Evolutionary conservation across 2,113 vertebrate genomes (phyloP).

Genomic region (Clarias gariepinus): DNA sequence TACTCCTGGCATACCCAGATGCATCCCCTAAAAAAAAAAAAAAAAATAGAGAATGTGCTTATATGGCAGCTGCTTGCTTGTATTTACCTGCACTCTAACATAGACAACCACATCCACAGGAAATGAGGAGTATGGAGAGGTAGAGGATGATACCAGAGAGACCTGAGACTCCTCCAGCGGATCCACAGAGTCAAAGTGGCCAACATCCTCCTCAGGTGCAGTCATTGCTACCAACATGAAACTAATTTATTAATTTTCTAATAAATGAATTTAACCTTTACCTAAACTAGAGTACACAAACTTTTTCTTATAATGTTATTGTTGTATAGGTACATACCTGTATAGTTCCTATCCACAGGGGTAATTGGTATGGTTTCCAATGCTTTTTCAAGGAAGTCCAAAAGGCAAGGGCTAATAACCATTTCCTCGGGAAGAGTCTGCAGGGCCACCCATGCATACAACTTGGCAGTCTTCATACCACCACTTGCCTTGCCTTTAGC

Average conservation of each 20-base stretch:
- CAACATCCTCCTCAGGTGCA: conserved; percentile 94
- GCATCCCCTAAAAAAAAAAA: background rate
- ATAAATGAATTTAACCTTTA: background rate
- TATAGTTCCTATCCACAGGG: conserved; percentile 88
- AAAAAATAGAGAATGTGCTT: too few relatives aligned
- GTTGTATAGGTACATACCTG: conserved; percentile 66
- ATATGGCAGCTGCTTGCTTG: background rate
- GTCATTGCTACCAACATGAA: conserved; percentile 74
- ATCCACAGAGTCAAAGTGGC: conserved; percentile 92
- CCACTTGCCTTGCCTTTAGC: conserved; percentile 92
- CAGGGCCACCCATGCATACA: conserved; percentile 97
- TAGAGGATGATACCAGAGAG: conserved; percentile 91
- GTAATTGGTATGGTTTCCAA: conserved; percentile 98
- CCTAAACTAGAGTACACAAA: background rate
- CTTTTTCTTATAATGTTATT: background rate
- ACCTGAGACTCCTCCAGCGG: conserved; percentile 91
- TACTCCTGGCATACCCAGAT: background rate
- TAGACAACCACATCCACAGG: conserved; percentile 98
- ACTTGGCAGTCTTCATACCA: conserved; percentile 92
- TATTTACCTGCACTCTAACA: conserved; percentile 92
- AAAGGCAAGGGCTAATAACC: conserved; percentile 95
- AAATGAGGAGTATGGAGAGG: conserved; percentile 94
- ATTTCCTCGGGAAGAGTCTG: conserved; percentile 98
- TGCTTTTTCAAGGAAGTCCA: conserved; percentile 97
- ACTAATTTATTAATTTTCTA: background rate